Conservation (phyloP, 2,797 vertebrate genomes). For the Parauchenoglanis punctatus region DNA sequence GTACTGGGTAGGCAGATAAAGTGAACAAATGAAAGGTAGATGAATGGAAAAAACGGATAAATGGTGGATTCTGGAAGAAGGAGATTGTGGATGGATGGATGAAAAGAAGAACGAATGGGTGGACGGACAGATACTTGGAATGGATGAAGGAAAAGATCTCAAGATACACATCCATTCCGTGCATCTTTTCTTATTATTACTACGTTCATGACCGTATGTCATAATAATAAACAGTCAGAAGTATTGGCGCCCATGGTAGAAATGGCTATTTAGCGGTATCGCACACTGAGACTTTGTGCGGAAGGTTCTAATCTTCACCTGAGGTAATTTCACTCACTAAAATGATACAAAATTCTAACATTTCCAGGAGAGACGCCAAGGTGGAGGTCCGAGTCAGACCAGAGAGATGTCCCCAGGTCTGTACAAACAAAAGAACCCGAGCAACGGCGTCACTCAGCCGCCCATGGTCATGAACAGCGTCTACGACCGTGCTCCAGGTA, state of each 20-base stretch:
- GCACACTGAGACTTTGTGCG: background rate
- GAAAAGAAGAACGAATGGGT: background rate
- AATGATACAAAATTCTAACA: background rate
- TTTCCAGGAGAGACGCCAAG: constrained; percentile 27
- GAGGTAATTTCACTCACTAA: background rate
- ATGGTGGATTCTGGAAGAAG: background rate
- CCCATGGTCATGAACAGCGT: constrained; percentile 50
- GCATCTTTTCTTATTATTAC: background rate
- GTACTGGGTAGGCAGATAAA: background rate
- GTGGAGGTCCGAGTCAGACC: constrained; percentile 12
- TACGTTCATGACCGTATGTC: background rate
- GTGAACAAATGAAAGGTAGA: background rate
- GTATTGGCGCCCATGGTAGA: background rate
- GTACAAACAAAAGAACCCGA: constrained; percentile 37
- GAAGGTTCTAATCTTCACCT: background rate
- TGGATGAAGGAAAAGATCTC: background rate
- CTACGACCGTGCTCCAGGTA: constrained; percentile 71
- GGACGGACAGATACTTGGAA: background rate
- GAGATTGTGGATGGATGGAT: background rate
- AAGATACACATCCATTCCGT: background rate
- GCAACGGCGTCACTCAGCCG: constrained; percentile 57
- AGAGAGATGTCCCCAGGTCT: constrained; percentile 46
- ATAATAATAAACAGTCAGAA: background rate
- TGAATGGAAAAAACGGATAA: background rate
- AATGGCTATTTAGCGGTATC: background rate